Conservation (phyloP, 2,797 vertebrate genomes). For the Macroramphosus scolopax region DNA sequence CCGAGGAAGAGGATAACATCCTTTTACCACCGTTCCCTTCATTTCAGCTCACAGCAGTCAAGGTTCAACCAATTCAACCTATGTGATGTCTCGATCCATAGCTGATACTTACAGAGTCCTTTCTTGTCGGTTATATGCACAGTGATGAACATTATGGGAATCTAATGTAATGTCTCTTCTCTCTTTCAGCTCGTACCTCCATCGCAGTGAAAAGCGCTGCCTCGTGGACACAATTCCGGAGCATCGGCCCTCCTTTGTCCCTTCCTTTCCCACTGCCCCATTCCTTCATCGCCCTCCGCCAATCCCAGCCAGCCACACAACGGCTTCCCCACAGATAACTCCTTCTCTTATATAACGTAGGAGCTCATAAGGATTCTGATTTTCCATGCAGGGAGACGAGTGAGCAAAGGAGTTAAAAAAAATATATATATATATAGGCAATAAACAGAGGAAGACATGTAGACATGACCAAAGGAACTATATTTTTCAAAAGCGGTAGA, state of each 20-base stretch:
- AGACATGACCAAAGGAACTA: conserved; percentile 51
- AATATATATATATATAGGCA: conserved; percentile 45
- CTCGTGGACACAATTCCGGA: conserved; percentile 54
- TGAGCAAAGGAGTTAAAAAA: conserved; percentile 1
- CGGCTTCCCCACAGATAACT: conserved; percentile 30
- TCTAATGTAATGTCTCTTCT: conserved; percentile 49
- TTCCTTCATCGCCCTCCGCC: conserved; percentile 40
- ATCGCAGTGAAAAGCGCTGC: conserved; percentile 55
- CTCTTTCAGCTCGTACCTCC: conserved; percentile 55
- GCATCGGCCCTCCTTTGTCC: conserved; percentile 45
- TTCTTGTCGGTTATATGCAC: conserved; percentile 18
- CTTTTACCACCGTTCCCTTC: too few species aligned
- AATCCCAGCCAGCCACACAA: conserved; percentile 38
- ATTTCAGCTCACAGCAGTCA: too few species aligned
- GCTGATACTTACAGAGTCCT: too few species aligned
- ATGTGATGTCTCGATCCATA: too few species aligned
- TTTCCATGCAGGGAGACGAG: conserved; percentile 32
- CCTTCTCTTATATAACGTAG: conserved; percentile 36
- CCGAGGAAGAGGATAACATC: too few species aligned
- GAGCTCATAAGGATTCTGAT: conserved; percentile 42
- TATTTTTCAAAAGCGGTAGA: conserved; percentile 63
- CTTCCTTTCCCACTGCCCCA: conserved; percentile 30
- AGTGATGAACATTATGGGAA: conserved; percentile 21
- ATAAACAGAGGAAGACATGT: conserved; percentile 48
- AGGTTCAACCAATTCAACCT: too few species aligned